Base-by-base conservation (phyloP, 1,140 invertebrate species). In the Achroia grisella region DNA sequence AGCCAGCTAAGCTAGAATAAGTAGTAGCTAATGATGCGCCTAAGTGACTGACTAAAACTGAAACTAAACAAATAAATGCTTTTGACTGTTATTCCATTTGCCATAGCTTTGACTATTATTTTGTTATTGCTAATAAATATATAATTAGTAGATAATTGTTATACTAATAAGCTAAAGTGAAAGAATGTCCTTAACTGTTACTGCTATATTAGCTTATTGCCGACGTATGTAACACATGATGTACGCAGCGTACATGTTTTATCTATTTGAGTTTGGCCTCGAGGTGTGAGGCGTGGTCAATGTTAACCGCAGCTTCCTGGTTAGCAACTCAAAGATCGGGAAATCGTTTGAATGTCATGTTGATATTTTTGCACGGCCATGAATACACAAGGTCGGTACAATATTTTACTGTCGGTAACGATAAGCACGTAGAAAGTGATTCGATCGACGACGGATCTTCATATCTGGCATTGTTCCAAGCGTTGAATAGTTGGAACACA, bases 341-440 rank as follows among this genome's bases (percentile, higher is more conserved):
- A 76, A 80, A 76, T 72, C 68, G 66, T 71, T 74, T 81, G 72
- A 78, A 81, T 81, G 74, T 81, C 71, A 84, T 68, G 65, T 77
- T 79, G 76, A 80, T 84, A 84, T 84, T 82, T 84, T 84, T 79
- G 76, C 78, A 60, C 65, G 74, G 58, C 80, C 74, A 61, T 79
- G 77, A 79, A 74, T 58, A 63, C 52, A 71, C 75, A 82, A 84
- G 78, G 80, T 71, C 71, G 61, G 28, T 42, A 42, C 57, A 62
- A 68, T 71, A 68, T 73, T 77, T 77, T 72, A 70, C 65, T 53
- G 53, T 53, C 59, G 57, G 63, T 53, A 49, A 59, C 63, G 63
- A 73, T 75, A 73, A 71, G 53, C 56, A 62, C 47, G 72, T 76
- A 74, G 75, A 84, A 84, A 80, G 78, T 80, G 68, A 82, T 78